Evolutionary conservation across 1,140 invertebrate genomes (phyloP), one percentile per base, ranked within the genome.

Genomic region (Meloidogyne exigua): DNA sequence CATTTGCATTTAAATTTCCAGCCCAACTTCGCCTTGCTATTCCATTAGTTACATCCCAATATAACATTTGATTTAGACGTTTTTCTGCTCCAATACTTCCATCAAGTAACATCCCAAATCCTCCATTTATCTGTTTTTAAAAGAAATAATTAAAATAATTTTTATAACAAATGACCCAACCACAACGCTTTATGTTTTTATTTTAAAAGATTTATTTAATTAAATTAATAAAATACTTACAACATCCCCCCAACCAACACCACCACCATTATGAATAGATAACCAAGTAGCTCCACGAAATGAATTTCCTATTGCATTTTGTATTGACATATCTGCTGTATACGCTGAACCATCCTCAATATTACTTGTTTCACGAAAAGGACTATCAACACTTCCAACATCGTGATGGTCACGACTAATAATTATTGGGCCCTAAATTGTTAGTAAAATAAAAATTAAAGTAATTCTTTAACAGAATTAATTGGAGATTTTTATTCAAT

Each of bases 11-110:
- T 23, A 64, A 32, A 66, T 86, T 86, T 64, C 85, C 85, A 7
- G 81, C 75, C 87, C 84, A 83, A 42, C 63, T 77, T 25, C 79
- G 76, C 64, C 80, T 68, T 77, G 88, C 80, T 80, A 92, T 91
- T 75, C 91, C 91, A 87, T 92, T 92, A 18, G 89, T 88, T 13
- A 92, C 91, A 89, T 92, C 91, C 91, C 91, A 92, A n/a, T 87
- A 82, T 15, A 92, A 83, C 89, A 92, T 90, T 12, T 80, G 79
- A 57, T 83, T 79, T 9, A 90, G 90, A 75, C 88, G 87, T 25
- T 86, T 76, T 32, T 88, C 88, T 9, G 91, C 89, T 36, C 23
- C 32, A n/a, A 15, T 28, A 71, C 78, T 79, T 28, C 91, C 91
- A 88, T 92, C 91, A n/a, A 92, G 85, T 1, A 92, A 86, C 36